Conservation (phyloP, 2,797 vertebrate species). For the Brotula barbata region DNA sequence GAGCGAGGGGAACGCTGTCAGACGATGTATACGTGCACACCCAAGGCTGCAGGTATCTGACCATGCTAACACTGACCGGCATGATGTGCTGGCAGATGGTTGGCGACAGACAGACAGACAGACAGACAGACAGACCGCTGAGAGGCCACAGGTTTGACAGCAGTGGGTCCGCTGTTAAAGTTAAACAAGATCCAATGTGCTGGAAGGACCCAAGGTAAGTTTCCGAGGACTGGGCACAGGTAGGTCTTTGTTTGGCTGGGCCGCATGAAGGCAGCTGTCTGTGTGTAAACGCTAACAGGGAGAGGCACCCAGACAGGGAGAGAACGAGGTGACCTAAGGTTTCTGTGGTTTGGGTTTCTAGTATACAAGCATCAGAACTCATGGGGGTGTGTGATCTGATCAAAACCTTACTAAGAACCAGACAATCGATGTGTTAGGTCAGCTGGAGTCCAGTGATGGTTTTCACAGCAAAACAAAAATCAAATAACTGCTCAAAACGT, state of each 20-base stretch:
- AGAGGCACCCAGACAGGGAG: slow-evolving; percentile 24
- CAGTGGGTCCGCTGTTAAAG: slow-evolving; percentile 43
- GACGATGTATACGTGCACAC: slow-evolving; percentile 4
- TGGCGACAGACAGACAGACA: no score
- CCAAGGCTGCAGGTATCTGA: slow-evolving; percentile 24
- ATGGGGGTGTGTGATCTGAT: slow-evolving; percentile 31
- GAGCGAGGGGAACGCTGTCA: slow-evolving; percentile 17
- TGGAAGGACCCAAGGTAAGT: slow-evolving; percentile 65
- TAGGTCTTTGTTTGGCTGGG: slow-evolving; percentile 64
- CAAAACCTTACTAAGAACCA: neutral
- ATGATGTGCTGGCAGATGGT: slow-evolving; percentile 40
- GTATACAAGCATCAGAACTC: slow-evolving; percentile 20
- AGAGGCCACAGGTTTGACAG: slow-evolving; percentile 64
- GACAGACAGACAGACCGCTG: slow-evolving; percentile 61
- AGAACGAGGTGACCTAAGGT: slow-evolving; percentile 16
- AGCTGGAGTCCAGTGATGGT: no score
- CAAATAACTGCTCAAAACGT: no score
- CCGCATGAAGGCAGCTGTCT: slow-evolving; percentile 31
- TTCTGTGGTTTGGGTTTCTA: slow-evolving; percentile 6
- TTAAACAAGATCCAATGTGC: slow-evolving; percentile 56
- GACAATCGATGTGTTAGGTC: no score
- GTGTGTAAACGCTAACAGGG: slow-evolving; percentile 41
- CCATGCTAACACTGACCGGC: slow-evolving; percentile 25
- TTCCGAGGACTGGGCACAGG: slow-evolving; percentile 64
- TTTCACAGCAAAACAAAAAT: no score